Evolutionary conservation across 2,113 vertebrate genomes (phyloP).

Genomic region (Muntiacus muntjak): DNA sequence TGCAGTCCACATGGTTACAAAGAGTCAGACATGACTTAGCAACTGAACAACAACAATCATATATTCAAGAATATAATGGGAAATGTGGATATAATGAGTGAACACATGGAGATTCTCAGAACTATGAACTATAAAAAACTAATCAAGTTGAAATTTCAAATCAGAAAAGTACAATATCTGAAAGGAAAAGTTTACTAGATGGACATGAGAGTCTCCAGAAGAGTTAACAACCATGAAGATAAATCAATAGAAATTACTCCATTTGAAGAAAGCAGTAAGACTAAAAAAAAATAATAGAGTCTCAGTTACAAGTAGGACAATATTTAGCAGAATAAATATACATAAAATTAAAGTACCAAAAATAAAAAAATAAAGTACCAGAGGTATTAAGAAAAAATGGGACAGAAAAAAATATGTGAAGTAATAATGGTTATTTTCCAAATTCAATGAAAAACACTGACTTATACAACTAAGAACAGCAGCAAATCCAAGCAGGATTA

Average conservation of each 20-base stretch:
- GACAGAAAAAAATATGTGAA: neutral
- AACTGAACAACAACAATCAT: neutral
- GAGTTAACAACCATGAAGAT: neutral
- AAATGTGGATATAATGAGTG: neutral
- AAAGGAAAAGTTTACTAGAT: neutral
- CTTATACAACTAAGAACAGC: neutral
- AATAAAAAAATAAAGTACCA: neutral
- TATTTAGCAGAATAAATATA: neutral
- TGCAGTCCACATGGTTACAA: neutral
- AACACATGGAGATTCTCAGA: neutral
- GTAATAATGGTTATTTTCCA: neutral
- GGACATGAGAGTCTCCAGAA: neutral
- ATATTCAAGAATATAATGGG: neutral
- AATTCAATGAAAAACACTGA: neutral
- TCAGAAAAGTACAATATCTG: neutral
- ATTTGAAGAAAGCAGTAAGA: neutral
- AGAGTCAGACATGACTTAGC: neutral
- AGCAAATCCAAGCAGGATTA: neutral
- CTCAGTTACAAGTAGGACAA: neutral
- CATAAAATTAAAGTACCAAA: neutral
- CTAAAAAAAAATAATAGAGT: neutral
- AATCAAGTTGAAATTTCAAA: neutral
- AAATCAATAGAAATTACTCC: neutral
- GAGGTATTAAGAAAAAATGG: neutral
- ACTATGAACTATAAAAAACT: neutral